phyloP scores from a whole-genome alignment of 2,797 vertebrate species.

The Pteronotus mesoamericanus region DNA sequence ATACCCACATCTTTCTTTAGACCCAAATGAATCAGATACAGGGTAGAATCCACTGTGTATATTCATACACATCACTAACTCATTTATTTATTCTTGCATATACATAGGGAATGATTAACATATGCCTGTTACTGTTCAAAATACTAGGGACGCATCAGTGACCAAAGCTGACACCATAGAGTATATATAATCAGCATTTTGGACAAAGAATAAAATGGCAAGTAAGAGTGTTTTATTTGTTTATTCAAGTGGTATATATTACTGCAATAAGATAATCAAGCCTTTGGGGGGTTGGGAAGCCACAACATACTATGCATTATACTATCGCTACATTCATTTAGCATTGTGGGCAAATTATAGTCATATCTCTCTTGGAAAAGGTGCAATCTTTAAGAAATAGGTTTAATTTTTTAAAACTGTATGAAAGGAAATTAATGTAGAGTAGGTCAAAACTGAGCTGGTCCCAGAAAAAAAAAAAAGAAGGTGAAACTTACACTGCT shows the following conservation, averaged over 20 bases:
- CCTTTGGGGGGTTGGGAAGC: slow-evolving; percentile 45
- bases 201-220: slow-evolving; percentile 25
- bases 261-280: slow-evolving; percentile 67
- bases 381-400: background rate
- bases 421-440: background rate
- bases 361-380: background rate
- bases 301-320: slow-evolving; percentile 66
- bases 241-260: slow-evolving; percentile 69
- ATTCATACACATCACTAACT: background rate
- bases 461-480: background rate
- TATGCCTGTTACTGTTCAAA: background rate
- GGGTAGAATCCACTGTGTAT: background rate
- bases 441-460: background rate
- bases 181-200: background rate
- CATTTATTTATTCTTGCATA: background rate
- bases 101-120: background rate
- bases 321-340: slow-evolving; percentile 59
- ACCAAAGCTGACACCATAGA: background rate
- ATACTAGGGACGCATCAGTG: background rate
- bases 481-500: background rate
- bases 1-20: background rate
- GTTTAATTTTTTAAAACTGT: background rate
- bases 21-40: slow-evolving; percentile 21
- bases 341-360: slow-evolving; percentile 38
- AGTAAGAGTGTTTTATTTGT: slow-evolving; percentile 55